Percentiles rank a stretch among this genome's conserved stretches.
Conservation (phyloP, 2,888 invertebrate species). For the Eugnorisma glareosa region DNA sequence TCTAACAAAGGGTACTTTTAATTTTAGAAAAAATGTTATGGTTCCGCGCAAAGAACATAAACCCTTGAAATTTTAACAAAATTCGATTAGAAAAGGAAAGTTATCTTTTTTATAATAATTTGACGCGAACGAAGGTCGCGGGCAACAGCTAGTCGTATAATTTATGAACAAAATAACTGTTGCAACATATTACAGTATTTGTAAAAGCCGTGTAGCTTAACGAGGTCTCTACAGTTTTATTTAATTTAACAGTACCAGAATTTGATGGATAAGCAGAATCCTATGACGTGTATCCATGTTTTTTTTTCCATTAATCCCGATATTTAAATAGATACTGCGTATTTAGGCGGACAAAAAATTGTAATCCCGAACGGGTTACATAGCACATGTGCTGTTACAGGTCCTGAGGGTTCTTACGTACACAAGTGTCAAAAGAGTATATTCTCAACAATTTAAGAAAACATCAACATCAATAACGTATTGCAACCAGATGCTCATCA, state of each 20-base stretch:
- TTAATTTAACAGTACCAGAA: background rate
- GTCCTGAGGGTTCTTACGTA: background rate
- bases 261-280: background rate
- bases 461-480: conserved; percentile 32
- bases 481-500: conserved; percentile 39
- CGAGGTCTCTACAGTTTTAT: background rate
- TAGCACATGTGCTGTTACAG: background rate
- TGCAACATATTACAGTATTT: background rate
- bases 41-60: too few relatives aligned
- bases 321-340: background rate
- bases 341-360: background rate
- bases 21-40: too few relatives aligned
- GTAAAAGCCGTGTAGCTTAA: background rate
- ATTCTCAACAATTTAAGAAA: conserved; percentile 14
- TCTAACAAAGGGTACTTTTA: too few relatives aligned
- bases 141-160: too few relatives aligned
- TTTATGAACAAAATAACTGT: background rate
- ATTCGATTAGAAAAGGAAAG: too few relatives aligned
- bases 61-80: too few relatives aligned
- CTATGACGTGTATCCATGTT: background rate
- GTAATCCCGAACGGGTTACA: conserved; percentile 1
- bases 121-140: too few relatives aligned
- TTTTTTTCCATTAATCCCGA: background rate
- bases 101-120: too few relatives aligned
- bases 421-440: conserved; percentile 8